Evolutionary conservation across 2,888 invertebrate genomes (phyloP).

Genomic region (Agrenia bidenticulata): DNA sequence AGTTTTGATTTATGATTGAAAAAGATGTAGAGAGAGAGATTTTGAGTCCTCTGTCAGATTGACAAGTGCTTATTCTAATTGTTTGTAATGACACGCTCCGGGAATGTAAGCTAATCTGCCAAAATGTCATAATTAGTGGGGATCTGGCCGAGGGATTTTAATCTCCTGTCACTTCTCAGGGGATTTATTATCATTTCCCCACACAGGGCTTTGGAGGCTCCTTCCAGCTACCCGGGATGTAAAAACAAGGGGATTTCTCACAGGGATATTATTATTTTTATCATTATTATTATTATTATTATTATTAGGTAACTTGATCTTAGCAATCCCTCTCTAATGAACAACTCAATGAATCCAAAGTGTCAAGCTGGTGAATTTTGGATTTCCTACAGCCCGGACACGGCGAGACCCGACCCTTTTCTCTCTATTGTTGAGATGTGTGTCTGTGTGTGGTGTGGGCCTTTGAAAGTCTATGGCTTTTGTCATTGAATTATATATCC

Average conservation of each 20-base stretch:
- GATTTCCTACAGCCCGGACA: too few species aligned
- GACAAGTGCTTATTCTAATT: conserved; percentile 24
- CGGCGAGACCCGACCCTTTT: too few species aligned
- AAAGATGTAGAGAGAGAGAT: too few species aligned
- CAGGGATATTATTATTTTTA: conserved; percentile 8
- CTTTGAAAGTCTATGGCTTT: too few species aligned
- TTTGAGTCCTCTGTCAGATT: too few species aligned
- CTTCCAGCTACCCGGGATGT: neutral
- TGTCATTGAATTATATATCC: too few species aligned
- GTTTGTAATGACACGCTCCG: conserved; percentile 29
- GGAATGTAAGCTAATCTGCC: conserved; percentile 19
- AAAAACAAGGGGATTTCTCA: neutral
- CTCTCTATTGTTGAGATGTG: too few species aligned
- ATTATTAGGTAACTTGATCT: neutral
- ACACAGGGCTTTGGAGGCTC: too few species aligned
- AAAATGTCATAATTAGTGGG: conserved; percentile 46
- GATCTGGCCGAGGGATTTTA: conserved; percentile 20
- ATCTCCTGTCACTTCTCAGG: conserved; percentile 45
- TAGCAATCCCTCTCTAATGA: neutral
- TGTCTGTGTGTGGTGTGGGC: too few species aligned
- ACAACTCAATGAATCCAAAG: neutral
- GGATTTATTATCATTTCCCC: too few species aligned
- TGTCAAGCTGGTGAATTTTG: too few species aligned
- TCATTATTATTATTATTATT: conserved; percentile 5
- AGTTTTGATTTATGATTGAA: too few species aligned